Evolutionary conservation across 2,888 invertebrate species (phyloP), one percentile per base, ranked within the genome.

Genomic region (Shargacucullia verbasci): DNA sequence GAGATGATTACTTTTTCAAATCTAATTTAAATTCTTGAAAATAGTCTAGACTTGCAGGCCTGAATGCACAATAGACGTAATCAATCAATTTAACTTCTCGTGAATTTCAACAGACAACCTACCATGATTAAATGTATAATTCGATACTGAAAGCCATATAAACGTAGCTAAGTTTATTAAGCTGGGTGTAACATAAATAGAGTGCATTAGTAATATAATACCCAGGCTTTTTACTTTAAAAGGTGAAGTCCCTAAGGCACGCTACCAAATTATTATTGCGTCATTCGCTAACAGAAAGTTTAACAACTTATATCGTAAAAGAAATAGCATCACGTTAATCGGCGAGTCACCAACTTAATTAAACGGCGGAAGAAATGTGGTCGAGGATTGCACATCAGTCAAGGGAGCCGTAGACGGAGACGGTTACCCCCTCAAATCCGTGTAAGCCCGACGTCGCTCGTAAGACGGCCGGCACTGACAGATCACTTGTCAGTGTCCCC

Each of bases 401-500:
- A 86, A 78, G 78, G 45, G 65, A 79, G 81, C 41, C 37, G 35
- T 82, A 76, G 81, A 46, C 39, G 35, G 83, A 76, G 81, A 81
- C 68, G 78, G 71, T 69, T 75, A 76, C 47, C 72, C 79, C 79
- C 78, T 80, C 74, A 84, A 88, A 89, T 88, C 88, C 85, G 79
- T 81, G 88, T 87, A 88, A 87, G 84, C 82, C 71, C 67, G 72
- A 66, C 64, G 52, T 69, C 59, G 56, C 41, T 59, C 57, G 61
- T 68, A 70, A 76, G 78, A 73, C 78, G 59, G 46, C 60, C 50
- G 63, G 70, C 76, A 65, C 79, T 85, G 87, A 87, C 88, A 81
- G 85, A 83, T 86, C 84, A 85, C 86, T 84, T 83, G 83, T 86
- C 86, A 83, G 76, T 82, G 82, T 85, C 81, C 64, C 60, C 50